Base-by-base conservation (phyloP, 2,113 vertebrate species). In the Bucco capensis region DNA sequence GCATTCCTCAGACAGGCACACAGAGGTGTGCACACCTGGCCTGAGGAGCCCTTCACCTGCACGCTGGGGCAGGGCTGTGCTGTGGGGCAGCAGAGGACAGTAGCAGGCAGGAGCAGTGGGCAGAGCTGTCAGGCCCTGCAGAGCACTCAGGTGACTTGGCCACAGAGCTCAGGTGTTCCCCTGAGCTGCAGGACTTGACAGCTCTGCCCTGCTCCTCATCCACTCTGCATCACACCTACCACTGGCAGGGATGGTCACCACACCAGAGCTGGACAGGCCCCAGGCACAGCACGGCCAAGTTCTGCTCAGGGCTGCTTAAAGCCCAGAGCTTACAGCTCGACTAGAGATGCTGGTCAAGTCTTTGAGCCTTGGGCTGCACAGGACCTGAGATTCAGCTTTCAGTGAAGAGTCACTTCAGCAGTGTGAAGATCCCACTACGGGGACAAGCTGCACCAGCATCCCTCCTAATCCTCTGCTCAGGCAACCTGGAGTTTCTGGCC, bases 241-340 rank as follows among this genome's bases (percentile, higher is more conserved):
- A 6, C 44, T 21, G 0, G 40, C 27, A 3, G 4, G 12, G 46
- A 14, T 3, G 1, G 33, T 28, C 24, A 18, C 27, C 40, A 19
- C 15, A 27, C 40, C 30, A 9, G 5, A 15, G 40, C 37, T 14
- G 42, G 22, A 16, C 31, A 21, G 33, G 24, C 1, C 10, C 15
- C 25, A 15, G 12, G 58, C 8, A 3, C 33, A 44, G 8, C 0
- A 0, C 2, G 6, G 44, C 28, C 2, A 2, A 18, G 40, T 7
- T 47, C 40, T 8, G 11, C 5, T 31, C 54, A 14, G 23, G 47
- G 28, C 13, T 11, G 46, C 80, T 66, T n/a, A n/a, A n/a, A n/a
- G 35, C 31, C 33, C 65, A 1, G 23, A 44, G 65, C 38, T 30
- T 51, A 7, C 14, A 9, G 33, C 70, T 30, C 38, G 8, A 2